Evolutionary conservation across 1,140 invertebrate species (phyloP), one percentile per base, ranked within the genome.

Genomic region (Leptinotarsa lineolata): DNA sequence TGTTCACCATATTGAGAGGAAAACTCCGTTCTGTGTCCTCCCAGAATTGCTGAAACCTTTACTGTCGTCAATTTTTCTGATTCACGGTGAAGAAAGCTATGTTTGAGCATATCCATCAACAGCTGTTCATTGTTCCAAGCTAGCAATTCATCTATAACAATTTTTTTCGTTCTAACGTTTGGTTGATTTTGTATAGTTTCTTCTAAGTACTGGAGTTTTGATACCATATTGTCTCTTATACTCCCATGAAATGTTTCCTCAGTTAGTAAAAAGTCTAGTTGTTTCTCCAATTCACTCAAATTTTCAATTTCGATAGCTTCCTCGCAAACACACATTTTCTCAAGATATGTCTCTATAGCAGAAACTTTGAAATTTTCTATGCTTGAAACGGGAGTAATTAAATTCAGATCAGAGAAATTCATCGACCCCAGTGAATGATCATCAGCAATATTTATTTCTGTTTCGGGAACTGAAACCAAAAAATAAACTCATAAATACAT

Each of bases 61-160:
- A 77, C 81, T n/a, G 72, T 77, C 0, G 82, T 73, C 66, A 70
- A 75, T 15, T 78, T 70, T 73, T 84, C 83, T 3, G 70, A 77
- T 8, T 79, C 75, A 64, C 78, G 66, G 61, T 83, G 77, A 45
- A 70, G 70, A 75, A 84, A 84, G 22, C 72, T 68, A 70, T 83
- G 80, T 63, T 77, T 75, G 11, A 82, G 67, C 39, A 84, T 79
- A n/a, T 77, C 71, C 11, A 80, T 80, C 0, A 70, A 66, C 4
- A 76, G 58, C 20, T 78, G 16, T 67, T 80, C 81, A 73, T 85
- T 85, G 71, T 85, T 85, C 82, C 82, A 85, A 1, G 82, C 80
- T 22, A 83, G 60, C 16, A 85, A 22, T 63, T 84, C 70, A 4
- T 76, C 78, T 16, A 81, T 77, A 12, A 71, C 48, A n/a, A 54